Percentiles rank a stretch among this genome's conserved stretches.
phyloP scores from a whole-genome alignment of 2,113 vertebrate genomes.

The Callithrix jacchus region DNA sequence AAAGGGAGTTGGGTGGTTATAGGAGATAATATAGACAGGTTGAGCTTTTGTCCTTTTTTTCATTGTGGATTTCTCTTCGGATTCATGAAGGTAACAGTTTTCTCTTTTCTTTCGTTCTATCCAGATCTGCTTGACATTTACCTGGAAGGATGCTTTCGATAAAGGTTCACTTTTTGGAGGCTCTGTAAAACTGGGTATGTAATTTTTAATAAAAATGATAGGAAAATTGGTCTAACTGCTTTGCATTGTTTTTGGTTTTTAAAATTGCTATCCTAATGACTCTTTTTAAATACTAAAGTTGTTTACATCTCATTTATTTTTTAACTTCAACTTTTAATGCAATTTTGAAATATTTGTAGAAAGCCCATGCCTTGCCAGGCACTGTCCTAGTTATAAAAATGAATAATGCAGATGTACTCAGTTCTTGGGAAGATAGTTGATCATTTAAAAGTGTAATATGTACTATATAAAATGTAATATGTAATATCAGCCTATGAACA shows the following conservation, averaged over 20 bases:
- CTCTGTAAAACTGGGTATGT: conserved; percentile 96
- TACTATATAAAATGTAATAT: neutral
- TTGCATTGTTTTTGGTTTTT: conserved; percentile 12
- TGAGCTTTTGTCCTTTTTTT: conserved; percentile 21
- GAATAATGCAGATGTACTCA: conserved; percentile 11
- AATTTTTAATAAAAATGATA: conserved; percentile 25
- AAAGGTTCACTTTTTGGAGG: conserved; percentile 98
- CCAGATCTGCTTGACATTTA: conserved; percentile 97
- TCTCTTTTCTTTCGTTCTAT: conserved; percentile 52
- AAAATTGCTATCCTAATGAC: neutral
- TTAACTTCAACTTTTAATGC: conserved; percentile 32
- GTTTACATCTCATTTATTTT: conserved; percentile 21
- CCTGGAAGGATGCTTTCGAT: conserved; percentile 99
- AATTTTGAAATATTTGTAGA: conserved; percentile 51
- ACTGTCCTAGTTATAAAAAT: conserved; percentile 63
- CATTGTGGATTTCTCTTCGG: conserved; percentile 26
- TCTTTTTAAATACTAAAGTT: conserved; percentile 36
- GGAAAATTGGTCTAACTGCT: neutral
- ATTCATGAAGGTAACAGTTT: conserved; percentile 52
- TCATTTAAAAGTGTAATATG: neutral
- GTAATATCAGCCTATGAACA: neutral
- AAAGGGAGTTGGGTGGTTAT: neutral
- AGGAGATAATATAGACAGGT: neutral
- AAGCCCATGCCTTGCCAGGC: conserved; percentile 61
- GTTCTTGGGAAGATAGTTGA: neutral